Conservation (phyloP, 2,888 invertebrate genomes). For the Hypomecis atomaria region DNA sequence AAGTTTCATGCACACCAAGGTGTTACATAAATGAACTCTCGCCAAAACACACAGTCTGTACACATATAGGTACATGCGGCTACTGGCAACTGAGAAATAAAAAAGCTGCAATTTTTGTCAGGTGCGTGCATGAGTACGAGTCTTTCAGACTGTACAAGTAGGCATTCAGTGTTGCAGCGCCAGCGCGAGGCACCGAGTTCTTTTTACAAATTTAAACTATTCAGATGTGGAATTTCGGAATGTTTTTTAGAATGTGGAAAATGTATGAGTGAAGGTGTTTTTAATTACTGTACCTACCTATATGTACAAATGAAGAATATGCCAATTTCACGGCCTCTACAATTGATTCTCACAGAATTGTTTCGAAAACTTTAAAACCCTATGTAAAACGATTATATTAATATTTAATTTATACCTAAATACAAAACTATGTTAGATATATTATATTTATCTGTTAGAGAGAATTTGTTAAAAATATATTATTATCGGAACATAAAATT, state of each 20-base stretch:
- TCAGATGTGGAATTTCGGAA: background rate
- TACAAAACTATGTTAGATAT: too few relatives aligned
- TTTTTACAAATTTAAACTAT: constrained; percentile 28
- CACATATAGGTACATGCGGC: background rate
- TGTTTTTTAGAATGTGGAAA: background rate
- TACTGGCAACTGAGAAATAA: constrained; percentile 30
- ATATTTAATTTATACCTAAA: too few relatives aligned
- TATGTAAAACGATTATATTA: too few relatives aligned
- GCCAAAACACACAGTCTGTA: constrained; percentile 13
- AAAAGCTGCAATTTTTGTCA: constrained; percentile 53
- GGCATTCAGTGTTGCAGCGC: constrained; percentile 56
- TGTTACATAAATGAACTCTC: constrained; percentile 1
- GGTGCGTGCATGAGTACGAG: constrained; percentile 50
- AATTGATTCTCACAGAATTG: too few relatives aligned
- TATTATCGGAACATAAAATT: too few relatives aligned
- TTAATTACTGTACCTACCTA: too few relatives aligned
- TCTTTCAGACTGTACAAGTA: constrained; percentile 58
- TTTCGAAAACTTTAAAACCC: too few relatives aligned
- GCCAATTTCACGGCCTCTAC: too few relatives aligned
- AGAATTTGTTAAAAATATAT: too few relatives aligned
- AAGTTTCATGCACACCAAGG: background rate
- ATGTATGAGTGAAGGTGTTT: background rate
- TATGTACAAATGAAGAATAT: background rate
- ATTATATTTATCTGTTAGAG: too few relatives aligned
- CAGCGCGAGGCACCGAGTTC: constrained; percentile 45